A percentile compares a stretch with the other conserved stretches of the same genome.
phyloP scores from a whole-genome alignment of 2,113 vertebrate species.

The Xenopus tropicalis region DNA sequence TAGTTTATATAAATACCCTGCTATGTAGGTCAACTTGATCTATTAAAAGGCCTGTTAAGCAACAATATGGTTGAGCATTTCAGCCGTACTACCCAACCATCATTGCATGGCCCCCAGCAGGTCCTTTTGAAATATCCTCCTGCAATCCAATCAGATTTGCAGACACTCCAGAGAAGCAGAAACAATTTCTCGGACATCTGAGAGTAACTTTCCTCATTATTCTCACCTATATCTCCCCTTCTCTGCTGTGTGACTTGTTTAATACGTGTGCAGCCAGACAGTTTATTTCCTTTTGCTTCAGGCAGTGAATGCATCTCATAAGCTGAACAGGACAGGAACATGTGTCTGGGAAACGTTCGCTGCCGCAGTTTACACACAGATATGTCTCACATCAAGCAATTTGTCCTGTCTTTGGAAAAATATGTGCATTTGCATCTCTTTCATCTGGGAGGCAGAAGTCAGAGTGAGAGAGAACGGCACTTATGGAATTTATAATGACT shows the following conservation, averaged over 20 bases:
- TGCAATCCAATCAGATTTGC: too few relatives aligned
- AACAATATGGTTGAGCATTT: too few relatives aligned
- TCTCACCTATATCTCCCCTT: neutral
- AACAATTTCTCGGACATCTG: too few relatives aligned
- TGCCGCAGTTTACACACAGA: conserved; percentile 2
- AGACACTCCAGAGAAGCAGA: too few relatives aligned
- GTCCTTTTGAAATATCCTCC: too few relatives aligned
- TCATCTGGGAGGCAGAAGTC: neutral
- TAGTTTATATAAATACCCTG: too few relatives aligned
- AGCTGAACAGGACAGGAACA: conserved; percentile 20
- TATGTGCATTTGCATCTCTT: neutral
- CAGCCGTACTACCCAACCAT: too few relatives aligned
- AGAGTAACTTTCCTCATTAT: too few relatives aligned
- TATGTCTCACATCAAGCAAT: conserved; percentile 1
- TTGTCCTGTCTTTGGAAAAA: neutral
- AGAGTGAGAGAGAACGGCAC: neutral
- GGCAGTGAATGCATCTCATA: conserved; percentile 8
- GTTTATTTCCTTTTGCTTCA: conserved; percentile 9
- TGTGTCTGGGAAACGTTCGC: conserved; percentile 12
- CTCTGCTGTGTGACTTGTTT: conserved; percentile 1
- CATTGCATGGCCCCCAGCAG: too few relatives aligned
- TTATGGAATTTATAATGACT: too few relatives aligned
- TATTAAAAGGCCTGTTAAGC: too few relatives aligned
- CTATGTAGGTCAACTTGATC: too few relatives aligned
- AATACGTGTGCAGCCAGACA: neutral